Evolutionary conservation across 2,113 vertebrate genomes (phyloP).

Genomic region (Chunga burmeisteri): DNA sequence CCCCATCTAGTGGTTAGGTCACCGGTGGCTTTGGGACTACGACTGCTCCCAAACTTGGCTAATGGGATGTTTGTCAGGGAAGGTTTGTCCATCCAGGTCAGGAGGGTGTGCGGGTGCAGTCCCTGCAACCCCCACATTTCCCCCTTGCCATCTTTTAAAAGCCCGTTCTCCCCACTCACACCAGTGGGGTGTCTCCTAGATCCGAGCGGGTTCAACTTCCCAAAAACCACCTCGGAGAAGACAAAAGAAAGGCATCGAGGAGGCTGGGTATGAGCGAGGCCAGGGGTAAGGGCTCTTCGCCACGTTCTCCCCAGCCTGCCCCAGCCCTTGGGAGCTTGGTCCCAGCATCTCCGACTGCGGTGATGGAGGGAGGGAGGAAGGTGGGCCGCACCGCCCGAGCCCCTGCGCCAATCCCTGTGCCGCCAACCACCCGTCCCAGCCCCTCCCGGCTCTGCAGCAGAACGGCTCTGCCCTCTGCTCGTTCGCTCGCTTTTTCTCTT

Average conservation of each 20-base stretch:
- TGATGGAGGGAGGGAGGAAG: conserved; percentile 19
- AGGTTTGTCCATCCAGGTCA: background rate
- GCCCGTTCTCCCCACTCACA: background rate
- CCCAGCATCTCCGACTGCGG: conserved; percentile 54
- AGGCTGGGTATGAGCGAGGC: background rate
- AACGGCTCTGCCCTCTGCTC: conserved; percentile 68
- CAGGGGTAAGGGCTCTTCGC: background rate
- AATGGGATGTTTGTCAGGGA: background rate
- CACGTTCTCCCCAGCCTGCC: conserved; percentile 21
- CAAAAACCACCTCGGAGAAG: background rate
- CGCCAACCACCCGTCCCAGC: background rate
- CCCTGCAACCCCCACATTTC: background rate
- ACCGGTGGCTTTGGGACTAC: background rate
- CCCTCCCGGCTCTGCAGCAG: conserved; percentile 75
- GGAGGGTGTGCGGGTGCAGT: background rate
- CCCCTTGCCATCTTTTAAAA: background rate
- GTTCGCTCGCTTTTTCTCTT: conserved; percentile 61
- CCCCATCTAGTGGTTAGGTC: background rate
- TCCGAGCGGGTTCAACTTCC: background rate
- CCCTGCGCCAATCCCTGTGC: conserved; percentile 62
- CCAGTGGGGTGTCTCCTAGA: background rate
- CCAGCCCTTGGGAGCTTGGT: background rate
- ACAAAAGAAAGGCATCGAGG: background rate
- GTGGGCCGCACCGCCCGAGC: background rate
- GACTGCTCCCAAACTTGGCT: background rate